Percentiles rank a stretch among this genome's conserved stretches.
Conservation (phyloP, 1,140 invertebrate species). For the Apis florea region DNA sequence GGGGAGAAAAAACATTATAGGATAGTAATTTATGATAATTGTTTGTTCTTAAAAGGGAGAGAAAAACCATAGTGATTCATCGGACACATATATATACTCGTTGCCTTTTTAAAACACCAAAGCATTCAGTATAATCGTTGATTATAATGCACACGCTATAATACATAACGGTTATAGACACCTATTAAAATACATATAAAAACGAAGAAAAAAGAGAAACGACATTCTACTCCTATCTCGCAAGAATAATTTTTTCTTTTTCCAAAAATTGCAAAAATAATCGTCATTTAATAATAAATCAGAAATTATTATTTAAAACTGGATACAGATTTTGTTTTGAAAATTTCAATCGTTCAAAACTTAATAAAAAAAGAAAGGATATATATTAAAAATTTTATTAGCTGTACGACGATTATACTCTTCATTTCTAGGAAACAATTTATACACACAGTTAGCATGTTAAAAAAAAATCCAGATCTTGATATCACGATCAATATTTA, state of each 20-base stretch:
- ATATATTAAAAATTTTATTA: no score
- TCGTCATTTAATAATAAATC: neutral
- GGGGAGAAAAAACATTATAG: neutral
- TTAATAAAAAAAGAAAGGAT: no score
- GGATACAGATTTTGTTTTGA: no score
- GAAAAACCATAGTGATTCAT: conserved; percentile 2
- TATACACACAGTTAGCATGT: no score
- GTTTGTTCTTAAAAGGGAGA: neutral
- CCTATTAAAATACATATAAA: neutral
- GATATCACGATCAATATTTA: no score
- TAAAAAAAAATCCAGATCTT: no score
- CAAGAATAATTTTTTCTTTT: neutral
- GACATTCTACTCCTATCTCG: neutral
- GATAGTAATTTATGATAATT: neutral
- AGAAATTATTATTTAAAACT: neutral
- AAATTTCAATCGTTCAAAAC: no score
- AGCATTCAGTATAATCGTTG: neutral
- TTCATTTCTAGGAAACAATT: no score
- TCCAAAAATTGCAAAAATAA: neutral
- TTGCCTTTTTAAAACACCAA: neutral
- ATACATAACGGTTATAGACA: neutral
- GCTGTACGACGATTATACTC: no score
- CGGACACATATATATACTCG: neutral
- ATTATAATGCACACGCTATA: neutral
- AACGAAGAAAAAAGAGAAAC: neutral